These are phyloP conservation scores for Danaus plexippus DNA, from an alignment of 1,140 invertebrate genomes.

Conservation along the genomic window DNA sequence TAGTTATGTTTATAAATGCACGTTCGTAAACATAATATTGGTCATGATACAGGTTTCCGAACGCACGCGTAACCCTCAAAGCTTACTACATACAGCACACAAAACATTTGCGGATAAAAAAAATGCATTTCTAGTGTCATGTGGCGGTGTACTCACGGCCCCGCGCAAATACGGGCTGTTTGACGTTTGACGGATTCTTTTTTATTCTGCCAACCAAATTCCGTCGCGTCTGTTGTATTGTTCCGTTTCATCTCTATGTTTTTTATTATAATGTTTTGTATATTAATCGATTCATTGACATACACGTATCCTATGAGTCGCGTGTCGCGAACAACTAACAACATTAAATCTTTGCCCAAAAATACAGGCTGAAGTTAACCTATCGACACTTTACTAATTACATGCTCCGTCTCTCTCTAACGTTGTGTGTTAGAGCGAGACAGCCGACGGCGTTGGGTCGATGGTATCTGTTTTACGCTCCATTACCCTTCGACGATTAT, in stretches of 20 bases:
- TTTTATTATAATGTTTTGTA: too few species aligned
- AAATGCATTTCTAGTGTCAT: slow-evolving; percentile 12
- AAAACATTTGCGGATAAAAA: not conserved
- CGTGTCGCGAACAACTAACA: not conserved
- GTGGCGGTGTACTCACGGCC: slow-evolving; percentile 3
- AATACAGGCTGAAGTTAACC: slow-evolving; percentile 21
- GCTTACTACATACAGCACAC: too few species aligned
- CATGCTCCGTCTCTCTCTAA: slow-evolving; percentile 20
- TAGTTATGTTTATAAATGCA: too few species aligned
- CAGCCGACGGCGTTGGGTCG: slow-evolving; percentile 10
- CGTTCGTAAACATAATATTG: too few species aligned
- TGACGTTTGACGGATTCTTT: slow-evolving; percentile 6
- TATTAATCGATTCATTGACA: too few species aligned
- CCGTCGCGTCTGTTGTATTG: slow-evolving; percentile 1
- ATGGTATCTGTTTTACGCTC: slow-evolving; percentile 35
- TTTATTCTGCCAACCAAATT: slow-evolving; percentile 3
- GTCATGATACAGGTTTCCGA: too few species aligned
- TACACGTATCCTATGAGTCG: too few species aligned
- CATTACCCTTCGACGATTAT: slow-evolving; percentile 34
- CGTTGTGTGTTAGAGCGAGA: slow-evolving; percentile 15
- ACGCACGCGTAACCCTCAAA: too few species aligned
- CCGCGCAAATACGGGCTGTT: slow-evolving; percentile 7
- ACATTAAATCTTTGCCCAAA: slow-evolving; percentile 4
- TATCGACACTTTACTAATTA: slow-evolving; percentile 36
- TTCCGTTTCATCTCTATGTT: too few species aligned